phyloP scores from a whole-genome alignment of 2,888 invertebrate genomes.

The Caenorhabditis panamensis region DNA sequence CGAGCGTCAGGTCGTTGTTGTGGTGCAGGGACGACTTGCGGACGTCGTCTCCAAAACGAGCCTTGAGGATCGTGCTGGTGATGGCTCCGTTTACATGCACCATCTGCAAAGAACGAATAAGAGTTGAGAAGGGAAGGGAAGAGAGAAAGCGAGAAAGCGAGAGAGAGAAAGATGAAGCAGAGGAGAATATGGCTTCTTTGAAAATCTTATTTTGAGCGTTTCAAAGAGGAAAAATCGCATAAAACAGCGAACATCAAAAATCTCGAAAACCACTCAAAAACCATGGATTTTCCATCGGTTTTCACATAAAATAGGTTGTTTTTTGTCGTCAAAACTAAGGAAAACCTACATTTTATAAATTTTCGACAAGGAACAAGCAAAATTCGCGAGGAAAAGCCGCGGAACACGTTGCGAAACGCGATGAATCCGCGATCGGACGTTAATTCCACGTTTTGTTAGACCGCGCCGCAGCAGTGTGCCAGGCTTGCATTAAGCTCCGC shows the following conservation, averaged over 20 bases:
- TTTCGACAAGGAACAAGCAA: neutral
- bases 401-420: conserved; percentile 4
- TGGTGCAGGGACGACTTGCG: conserved; percentile 70
- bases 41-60: conserved; percentile 70
- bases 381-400: neutral
- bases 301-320: neutral
- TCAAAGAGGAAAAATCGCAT: too few relatives aligned
- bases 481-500: conserved; percentile 33
- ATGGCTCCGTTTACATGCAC: conserved; percentile 56
- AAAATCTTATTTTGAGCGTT: too few relatives aligned
- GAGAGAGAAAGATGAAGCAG: neutral
- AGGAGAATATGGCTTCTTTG: neutral
- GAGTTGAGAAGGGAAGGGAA: neutral
- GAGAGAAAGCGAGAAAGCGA: neutral
- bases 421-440: conserved; percentile 22
- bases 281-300: neutral
- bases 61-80: conserved; percentile 68
- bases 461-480: conserved; percentile 44
- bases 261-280: too few relatives aligned
- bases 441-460: conserved; percentile 57
- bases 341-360: conserved; percentile 4
- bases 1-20: conserved; percentile 69
- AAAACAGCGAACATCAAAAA: too few relatives aligned
- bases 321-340: neutral
- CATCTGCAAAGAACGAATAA: conserved; percentile 43